Percentiles rank a stretch among this genome's conserved stretches.
phyloP scores from a whole-genome alignment of 2,888 invertebrate species.

The Erynnis tages region DNA sequence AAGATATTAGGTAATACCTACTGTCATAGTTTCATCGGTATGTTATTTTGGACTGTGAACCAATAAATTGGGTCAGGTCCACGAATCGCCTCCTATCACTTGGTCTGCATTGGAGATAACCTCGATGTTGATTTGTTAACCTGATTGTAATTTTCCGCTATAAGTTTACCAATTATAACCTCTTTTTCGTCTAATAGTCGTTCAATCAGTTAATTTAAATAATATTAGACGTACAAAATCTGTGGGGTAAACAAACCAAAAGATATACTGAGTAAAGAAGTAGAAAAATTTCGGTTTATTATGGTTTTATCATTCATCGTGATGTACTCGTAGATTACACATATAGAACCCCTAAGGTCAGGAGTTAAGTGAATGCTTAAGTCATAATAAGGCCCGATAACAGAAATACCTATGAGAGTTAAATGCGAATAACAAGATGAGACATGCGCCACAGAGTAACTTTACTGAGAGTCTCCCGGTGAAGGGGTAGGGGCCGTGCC shows the following conservation, averaged over 20 bases:
- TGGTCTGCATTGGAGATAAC: constrained; percentile 51
- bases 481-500: constrained; percentile 14
- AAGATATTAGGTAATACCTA: neutral
- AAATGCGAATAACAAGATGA: constrained; percentile 6
- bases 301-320: neutral
- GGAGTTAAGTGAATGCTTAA: constrained; percentile 6
- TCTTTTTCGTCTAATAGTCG: too few species aligned
- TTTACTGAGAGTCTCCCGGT: constrained; percentile 17
- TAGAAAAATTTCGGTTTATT: neutral
- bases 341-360: constrained; percentile 9
- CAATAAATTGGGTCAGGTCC: constrained; percentile 45
- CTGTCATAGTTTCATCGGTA: neutral
- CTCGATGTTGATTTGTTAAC: constrained; percentile 56
- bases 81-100: constrained; percentile 42
- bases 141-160: constrained; percentile 55
- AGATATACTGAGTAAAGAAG: too few species aligned
- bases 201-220: too few species aligned
- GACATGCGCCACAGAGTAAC: constrained; percentile 3
- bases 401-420: neutral
- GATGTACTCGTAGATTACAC: neutral
- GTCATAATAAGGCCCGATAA: constrained; percentile 11
- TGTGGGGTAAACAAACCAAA: too few species aligned
- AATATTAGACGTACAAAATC: too few species aligned
- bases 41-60: constrained; percentile 33
- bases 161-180: constrained; percentile 24